Base-by-base conservation (phyloP, 2,888 invertebrate genomes). In the Anagyrus pseudococci region DNA sequence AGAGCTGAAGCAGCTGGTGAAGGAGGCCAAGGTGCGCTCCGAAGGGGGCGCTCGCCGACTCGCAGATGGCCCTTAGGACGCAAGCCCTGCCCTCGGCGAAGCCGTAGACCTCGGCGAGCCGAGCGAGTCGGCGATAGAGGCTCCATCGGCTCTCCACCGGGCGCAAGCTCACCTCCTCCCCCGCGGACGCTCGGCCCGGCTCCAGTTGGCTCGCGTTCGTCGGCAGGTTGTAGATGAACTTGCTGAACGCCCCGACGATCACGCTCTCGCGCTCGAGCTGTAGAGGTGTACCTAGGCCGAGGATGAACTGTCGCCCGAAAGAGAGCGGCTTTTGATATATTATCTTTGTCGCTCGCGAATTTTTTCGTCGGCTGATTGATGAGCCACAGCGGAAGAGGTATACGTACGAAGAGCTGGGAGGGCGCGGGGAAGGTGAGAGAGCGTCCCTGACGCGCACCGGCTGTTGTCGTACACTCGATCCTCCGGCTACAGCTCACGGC, bases 51-150 rank as follows among this genome's bases (percentile, higher is more conserved):
- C 87, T 84, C 0, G 92, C 88, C 4, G 88, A 87, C 77, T 93
- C 91, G 77, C 93, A 93, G 75, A 93, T 91, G 69, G 89, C 86
- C 70, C 89, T 85, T 63, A 92, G 82, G 70, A 93, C 75, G 79
- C 93, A 93, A 17, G 86, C 86, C 64, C 88, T 85, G 7, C 80
- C 77, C n/a, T 64, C 72, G 2, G 74, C 75, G 40, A 77, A 73
- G 43, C 77, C 79, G 57, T 77, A 77, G 53, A 76, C 25, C 50
- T 86, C 83, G 37, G 83, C 83, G 77, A 86, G 85, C 49, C 84
- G 83, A 68, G 87, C 87, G 20, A 89, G 75, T 40, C 86, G 81
- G 77, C 85, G 86, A 77, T 91, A 91, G 67, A 89, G 83, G 71
- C 85, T 86, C 89, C 89, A 89, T 74, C 80, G 75, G 29, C 69